phyloP scores from a whole-genome alignment of 1,140 invertebrate species.

The Drosophila quadrilineata region DNA sequence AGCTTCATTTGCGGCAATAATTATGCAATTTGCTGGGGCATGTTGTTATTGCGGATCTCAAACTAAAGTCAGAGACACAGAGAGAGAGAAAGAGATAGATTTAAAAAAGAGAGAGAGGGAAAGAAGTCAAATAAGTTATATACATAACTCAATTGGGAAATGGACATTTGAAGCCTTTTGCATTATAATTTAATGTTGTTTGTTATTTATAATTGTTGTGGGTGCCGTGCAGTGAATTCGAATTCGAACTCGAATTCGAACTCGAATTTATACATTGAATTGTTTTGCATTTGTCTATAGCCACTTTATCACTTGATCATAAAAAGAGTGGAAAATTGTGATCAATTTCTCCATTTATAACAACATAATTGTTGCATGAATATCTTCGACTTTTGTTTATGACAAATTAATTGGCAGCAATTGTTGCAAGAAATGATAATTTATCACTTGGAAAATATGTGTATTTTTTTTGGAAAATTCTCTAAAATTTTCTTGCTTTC shows the following conservation, averaged over 20 bases:
- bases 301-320: constrained; percentile 51
- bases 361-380: constrained; percentile 61
- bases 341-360: constrained; percentile 43
- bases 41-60: constrained; percentile 47
- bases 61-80: no score
- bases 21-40: constrained; percentile 70
- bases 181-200: constrained; percentile 35
- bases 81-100: no score
- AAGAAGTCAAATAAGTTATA: no score
- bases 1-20: constrained; percentile 77
- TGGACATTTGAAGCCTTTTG: not conserved
- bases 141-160: not conserved
- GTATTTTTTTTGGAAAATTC: not conserved
- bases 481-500: no score
- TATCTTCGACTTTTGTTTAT: constrained; percentile 59
- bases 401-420: constrained; percentile 73
- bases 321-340: not conserved
- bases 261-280: no score
- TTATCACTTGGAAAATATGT: not conserved
- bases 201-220: constrained; percentile 44
- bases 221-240: no score
- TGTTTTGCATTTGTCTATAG: constrained; percentile 24
- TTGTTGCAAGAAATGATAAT: constrained; percentile 32
- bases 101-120: no score
- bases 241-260: no score